A percentile compares a stretch with the other conserved stretches of the same genome.
Conservation (phyloP, 1,140 invertebrate species). For the Drosophila sechellia region DNA sequence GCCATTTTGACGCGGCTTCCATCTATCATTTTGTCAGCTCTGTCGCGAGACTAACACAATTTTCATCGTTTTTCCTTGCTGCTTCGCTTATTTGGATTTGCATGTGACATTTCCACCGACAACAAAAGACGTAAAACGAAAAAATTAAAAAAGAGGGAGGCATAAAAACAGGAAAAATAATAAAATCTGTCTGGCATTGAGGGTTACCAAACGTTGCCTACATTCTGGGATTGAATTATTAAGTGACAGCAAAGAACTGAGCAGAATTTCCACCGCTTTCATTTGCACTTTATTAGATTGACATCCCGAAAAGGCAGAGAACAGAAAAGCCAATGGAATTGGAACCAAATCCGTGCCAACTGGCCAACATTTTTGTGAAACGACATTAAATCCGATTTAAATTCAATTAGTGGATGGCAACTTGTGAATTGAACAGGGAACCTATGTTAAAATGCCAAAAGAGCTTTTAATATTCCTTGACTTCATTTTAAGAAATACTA, state of each 20-base stretch:
- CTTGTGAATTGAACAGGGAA: neutral
- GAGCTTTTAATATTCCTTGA: constrained; percentile 2
- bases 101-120: constrained; percentile 58
- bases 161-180: constrained; percentile 19
- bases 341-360: constrained; percentile 42
- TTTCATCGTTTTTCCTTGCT: constrained; percentile 61
- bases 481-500: neutral
- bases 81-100: constrained; percentile 59
- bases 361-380: constrained; percentile 40
- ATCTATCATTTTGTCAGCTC: constrained; percentile 72
- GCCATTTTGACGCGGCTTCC: constrained; percentile 22
- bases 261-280: constrained; percentile 39
- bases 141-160: constrained; percentile 29
- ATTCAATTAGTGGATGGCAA: constrained; percentile 58
- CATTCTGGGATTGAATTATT: constrained; percentile 68
- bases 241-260: constrained; percentile 61
- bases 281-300: constrained; percentile 66
- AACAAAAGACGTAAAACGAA: constrained; percentile 27
- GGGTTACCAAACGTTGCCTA: constrained; percentile 35
- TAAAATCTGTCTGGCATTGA: constrained; percentile 49
- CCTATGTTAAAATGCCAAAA: constrained; percentile 8
- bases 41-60: constrained; percentile 63
- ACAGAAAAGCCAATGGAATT: constrained; percentile 19
- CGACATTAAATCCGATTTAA: constrained; percentile 63
- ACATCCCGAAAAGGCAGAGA: constrained; percentile 35